phyloP scores from a whole-genome alignment of 2,888 invertebrate genomes.

The Synanthedon tipuliformis region DNA sequence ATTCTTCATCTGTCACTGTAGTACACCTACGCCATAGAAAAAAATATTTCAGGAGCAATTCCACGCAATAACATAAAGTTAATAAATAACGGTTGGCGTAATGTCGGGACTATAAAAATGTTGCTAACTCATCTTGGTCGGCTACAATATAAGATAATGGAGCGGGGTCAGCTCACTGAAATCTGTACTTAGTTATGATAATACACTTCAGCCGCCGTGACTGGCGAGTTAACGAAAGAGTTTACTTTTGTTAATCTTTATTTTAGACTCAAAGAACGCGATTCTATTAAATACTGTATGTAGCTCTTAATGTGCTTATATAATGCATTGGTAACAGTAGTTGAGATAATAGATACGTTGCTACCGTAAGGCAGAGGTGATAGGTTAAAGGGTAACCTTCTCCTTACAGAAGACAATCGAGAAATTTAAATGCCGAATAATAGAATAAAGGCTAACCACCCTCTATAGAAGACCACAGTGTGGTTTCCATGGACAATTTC shows the following conservation, averaged over 20 bases:
- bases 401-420: too few relatives aligned
- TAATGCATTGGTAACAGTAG: too few relatives aligned
- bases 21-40: constrained; percentile 8
- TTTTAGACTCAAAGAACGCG: too few relatives aligned
- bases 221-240: background rate
- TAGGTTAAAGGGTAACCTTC: too few relatives aligned
- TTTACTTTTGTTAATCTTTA: background rate
- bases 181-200: constrained; percentile 45
- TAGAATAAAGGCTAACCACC: too few relatives aligned
- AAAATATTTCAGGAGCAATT: constrained; percentile 8
- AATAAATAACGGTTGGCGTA: constrained; percentile 21
- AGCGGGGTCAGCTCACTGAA: constrained; percentile 32
- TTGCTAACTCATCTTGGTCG: constrained; percentile 33
- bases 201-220: constrained; percentile 29
- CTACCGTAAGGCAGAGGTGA: too few relatives aligned
- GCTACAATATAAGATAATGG: constrained; percentile 36
- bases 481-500: too few relatives aligned
- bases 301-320: too few relatives aligned
- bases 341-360: too few relatives aligned
- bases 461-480: too few relatives aligned
- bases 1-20: constrained; percentile 7
- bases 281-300: too few relatives aligned
- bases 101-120: constrained; percentile 26
- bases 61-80: constrained; percentile 17
- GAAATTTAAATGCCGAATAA: too few relatives aligned